Evolutionary conservation across 2,888 invertebrate genomes (phyloP), one percentile per base, ranked within the genome.

Genomic region (Anodontia alba): DNA sequence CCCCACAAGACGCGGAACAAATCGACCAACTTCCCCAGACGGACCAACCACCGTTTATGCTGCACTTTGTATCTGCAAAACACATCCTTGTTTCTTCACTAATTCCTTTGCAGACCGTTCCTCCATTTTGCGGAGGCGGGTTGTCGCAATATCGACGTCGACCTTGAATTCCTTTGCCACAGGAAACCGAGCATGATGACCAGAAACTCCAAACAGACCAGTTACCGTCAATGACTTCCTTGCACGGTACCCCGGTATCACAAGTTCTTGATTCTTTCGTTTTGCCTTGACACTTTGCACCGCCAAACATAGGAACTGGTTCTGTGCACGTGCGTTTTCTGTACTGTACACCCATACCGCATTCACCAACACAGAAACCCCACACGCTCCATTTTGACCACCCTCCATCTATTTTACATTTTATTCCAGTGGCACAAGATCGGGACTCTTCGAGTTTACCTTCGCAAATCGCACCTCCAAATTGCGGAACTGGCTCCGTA

Each of bases 81-180:
- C 87, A 87, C 15, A 36, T 26, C 23, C 73, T 20, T n/a, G n/a
- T 69, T 66, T 87, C 81, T n/a, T 73, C 42, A 10, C 49, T 43
- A 46, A 42, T 43, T 26, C 87, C 87, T 0, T 68, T 23, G 66
- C 87, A 87, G 5, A 23, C 8, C 1, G 26, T 20, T 1, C 87
- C 87, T 8, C 87, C 83, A 57, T 75, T 76, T 57, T 70, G 62
- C 31, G 85, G 85, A 29, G 20, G 17, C n/a, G 87, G 87, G 29
- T 71, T 51, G 23, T 71, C 33, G 79, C 87, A 87, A 12, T 68
- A 73, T 67, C 84, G 73, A 15, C 46, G 36, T 38, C 84, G 43
- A 12, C 33, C 15, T 46, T 77, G 73, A 20, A 62, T 12, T 0
- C 87, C 87, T 0, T 31, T 38, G 33, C 80, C 79, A 51, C 83